phyloP scores from a whole-genome alignment of 2,797 vertebrate species.

The Rhadinocentrus ornatus region DNA sequence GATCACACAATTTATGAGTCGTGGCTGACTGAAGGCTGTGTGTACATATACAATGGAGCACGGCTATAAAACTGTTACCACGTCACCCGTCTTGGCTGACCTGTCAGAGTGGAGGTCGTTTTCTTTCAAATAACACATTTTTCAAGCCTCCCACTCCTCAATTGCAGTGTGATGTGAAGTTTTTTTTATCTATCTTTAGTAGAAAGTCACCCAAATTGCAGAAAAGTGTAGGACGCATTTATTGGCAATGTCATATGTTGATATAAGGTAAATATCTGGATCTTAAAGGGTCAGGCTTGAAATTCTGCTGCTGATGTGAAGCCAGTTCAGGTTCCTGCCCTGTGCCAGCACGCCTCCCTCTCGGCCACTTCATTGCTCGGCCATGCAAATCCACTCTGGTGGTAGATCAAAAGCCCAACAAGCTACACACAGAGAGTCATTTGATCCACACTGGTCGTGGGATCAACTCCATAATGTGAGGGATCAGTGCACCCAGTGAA shows the following conservation, averaged over 20 bases:
- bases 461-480: slow-evolving; percentile 68
- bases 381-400: slow-evolving; percentile 67
- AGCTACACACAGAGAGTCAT: slow-evolving; percentile 70
- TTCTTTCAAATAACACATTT: slow-evolving; percentile 50
- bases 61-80: slow-evolving; percentile 57
- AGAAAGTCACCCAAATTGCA: neutral
- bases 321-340: slow-evolving; percentile 31
- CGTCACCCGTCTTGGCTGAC: slow-evolving; percentile 54
- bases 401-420: slow-evolving; percentile 72
- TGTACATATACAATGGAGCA: slow-evolving; percentile 56
- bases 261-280: slow-evolving; percentile 12
- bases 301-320: slow-evolving; percentile 18
- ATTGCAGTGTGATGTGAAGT: slow-evolving; percentile 9
- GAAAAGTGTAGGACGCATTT: slow-evolving; percentile 1
- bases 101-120: slow-evolving; percentile 38
- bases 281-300: neutral
- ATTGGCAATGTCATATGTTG: neutral
- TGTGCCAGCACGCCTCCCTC: slow-evolving; percentile 38
- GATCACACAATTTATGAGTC: slow-evolving; percentile 59
- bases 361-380: slow-evolving; percentile 56
- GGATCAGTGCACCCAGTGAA: slow-evolving; percentile 67
- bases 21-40: slow-evolving; percentile 66
- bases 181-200: slow-evolving; percentile 15
- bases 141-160: slow-evolving; percentile 17
- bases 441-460: slow-evolving; percentile 75